Base-by-base conservation (phyloP, 2,113 vertebrate genomes). In the Telmatochromis sp. region DNA sequence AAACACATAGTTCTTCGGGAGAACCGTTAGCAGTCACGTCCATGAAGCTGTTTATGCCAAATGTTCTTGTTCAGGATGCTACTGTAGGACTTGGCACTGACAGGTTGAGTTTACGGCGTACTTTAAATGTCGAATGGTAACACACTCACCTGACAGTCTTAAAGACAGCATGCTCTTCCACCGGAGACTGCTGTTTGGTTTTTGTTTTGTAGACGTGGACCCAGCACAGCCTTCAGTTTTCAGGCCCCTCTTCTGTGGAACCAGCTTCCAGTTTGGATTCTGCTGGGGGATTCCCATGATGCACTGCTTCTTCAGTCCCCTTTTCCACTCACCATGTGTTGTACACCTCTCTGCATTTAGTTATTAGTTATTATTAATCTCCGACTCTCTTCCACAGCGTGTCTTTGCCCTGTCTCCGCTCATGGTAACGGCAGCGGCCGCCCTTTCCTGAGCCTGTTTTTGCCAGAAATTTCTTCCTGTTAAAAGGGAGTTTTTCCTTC, bases 341-440 rank as follows among this genome's bases (percentile, higher is more conserved):
- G 0, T 63, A 35, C 31, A 5, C 58, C 17, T 65, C 31, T 35
- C 60, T 35, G 31, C 31, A 65, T 65, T 65, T 63, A 35, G 17
- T 35, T 63, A 63, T 63, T 35, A 63, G 9, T 63, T 35, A 65
- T n/a, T 65, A n/a, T 65, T 65, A 65, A 65, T 35, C 10, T 65
- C 31, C 7, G 31, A 65, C 31, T n/a, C 60, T 65, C 31, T 35
- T 65, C 60, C 31, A 65, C 60, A 0, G 60, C 1, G 9, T 65
- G 31, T 65, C 60, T 65, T 65, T 35, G 31, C 4, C 6, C 58
- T 19, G 58, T 63, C 58, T 63, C 31, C 2, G 2, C 58, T 63
- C 28, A 11, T 19, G 15, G 28, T 63, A 33, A 60, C 1, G 0
- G 28, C 15, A 60, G 57, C 0, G 6, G 31, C 31, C 2, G 1